phyloP scores from a whole-genome alignment of 2,113 vertebrate genomes.

The Indicator maculatus region DNA sequence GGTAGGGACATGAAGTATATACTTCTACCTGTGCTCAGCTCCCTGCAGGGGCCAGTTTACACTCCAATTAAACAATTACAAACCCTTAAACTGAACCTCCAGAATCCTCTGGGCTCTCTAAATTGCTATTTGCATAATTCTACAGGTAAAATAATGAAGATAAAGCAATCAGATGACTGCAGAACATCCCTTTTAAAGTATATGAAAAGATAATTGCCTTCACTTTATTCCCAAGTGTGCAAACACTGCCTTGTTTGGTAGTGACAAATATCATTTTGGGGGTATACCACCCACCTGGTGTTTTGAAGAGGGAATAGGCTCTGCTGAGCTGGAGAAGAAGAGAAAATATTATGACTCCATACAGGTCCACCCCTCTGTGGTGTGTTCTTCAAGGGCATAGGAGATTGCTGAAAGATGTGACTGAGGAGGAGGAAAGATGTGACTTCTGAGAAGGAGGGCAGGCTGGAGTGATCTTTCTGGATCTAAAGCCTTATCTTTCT shows the following conservation, averaged over 20 bases:
- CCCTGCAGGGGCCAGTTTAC: conserved; percentile 42
- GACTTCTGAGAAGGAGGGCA: neutral
- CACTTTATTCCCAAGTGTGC: conserved; percentile 3
- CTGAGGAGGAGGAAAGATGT: neutral
- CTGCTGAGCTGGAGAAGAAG: neutral
- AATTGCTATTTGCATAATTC: conserved; percentile 66
- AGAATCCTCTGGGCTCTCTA: conserved; percentile 20
- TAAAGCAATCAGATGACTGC: conserved; percentile 34
- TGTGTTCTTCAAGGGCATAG: neutral
- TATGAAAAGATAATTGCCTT: conserved; percentile 39
- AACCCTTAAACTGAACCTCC: conserved; percentile 43
- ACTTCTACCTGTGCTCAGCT: conserved; percentile 26
- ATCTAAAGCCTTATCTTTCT: neutral
- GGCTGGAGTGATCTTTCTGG: neutral
- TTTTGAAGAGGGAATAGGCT: neutral
- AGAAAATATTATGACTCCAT: neutral
- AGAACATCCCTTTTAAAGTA: conserved; percentile 16
- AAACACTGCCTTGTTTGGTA: conserved; percentile 15
- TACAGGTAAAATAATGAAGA: conserved; percentile 59
- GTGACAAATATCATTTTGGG: neutral
- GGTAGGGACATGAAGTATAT: neutral
- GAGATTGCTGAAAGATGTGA: neutral
- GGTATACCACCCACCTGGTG: neutral
- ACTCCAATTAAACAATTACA: conserved; percentile 57
- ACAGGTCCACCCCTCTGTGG: neutral